A percentile compares a stretch with the other conserved stretches of the same genome.
These are phyloP conservation scores for Zygothrica quintamaculata DNA, from an alignment of 2,888 invertebrate species.

Conservation along the genomic window DNA sequence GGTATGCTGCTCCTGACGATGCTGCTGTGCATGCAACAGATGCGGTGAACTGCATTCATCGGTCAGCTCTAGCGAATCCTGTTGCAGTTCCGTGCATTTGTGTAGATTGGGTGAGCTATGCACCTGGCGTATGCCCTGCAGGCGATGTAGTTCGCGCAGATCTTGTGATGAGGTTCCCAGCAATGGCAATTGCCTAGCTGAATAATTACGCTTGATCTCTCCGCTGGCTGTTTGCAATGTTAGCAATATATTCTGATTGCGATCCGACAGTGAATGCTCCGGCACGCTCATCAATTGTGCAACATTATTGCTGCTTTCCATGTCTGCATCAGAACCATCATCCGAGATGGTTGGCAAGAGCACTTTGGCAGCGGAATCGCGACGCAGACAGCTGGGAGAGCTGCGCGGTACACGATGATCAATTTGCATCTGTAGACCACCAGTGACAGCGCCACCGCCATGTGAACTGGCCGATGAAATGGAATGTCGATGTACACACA, in stretches of 20 bases:
- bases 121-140: conserved; percentile 82
- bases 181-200: conserved; percentile 82
- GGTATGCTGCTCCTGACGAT: conserved; percentile 45
- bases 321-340: conserved; percentile 76
- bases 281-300: conserved; percentile 65
- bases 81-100: conserved; percentile 75
- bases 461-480: conserved; percentile 81
- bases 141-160: conserved; percentile 66
- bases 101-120: conserved; percentile 84
- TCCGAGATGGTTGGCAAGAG: conserved; percentile 81
- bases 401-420: conserved; percentile 75
- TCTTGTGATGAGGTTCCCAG: conserved; percentile 83
- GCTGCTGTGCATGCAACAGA: conserved; percentile 68
- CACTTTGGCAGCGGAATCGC: conserved; percentile 82
- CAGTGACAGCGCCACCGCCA: conserved; percentile 52
- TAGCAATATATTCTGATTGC: conserved; percentile 82
- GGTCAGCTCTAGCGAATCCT: conserved; percentile 63
- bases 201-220: conserved; percentile 84
- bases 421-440: conserved; percentile 84
- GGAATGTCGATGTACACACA: conserved; percentile 81
- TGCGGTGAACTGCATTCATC: conserved; percentile 76
- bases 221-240: conserved; percentile 84
- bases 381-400: conserved; percentile 76
- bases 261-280: conserved; percentile 69
- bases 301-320: conserved; percentile 41